Base-by-base conservation (phyloP, 1,140 invertebrate genomes). In the Rhynchophorus ferrugineus region DNA sequence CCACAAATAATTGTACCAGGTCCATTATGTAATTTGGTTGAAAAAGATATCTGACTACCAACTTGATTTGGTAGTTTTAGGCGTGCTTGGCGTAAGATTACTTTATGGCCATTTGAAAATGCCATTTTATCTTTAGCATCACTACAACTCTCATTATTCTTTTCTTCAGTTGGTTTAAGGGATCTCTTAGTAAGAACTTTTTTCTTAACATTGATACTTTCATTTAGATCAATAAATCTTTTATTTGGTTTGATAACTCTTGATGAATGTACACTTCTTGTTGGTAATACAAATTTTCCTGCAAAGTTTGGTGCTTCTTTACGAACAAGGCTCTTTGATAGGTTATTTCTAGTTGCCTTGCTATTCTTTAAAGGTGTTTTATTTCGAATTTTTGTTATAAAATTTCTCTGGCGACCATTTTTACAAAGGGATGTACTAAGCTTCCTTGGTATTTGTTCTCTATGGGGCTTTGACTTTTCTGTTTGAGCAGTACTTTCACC, bases 201-300 rank as follows among this genome's bases (percentile, higher is more conserved):
- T 43, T 68, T 65, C 54, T 65, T 68, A 19, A 66, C 48, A 41
- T 60, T 62, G 18, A 65, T 45, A 17, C 60, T 56, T 49, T 69
- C 64, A 58, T 60, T 64, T 41, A 67, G 49, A 62, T 63, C 79
- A 34, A 91, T 78, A 61, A 92, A 87, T 59, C 84, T 77, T 70
- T 91, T 93, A 62, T 89, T 91, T 17, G 89, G 89, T 69, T 89
- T 92, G 42, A 92, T 92, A 38, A 89, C 84, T 47, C 89, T 74
- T 0, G 87, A 90, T n/a, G 89, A 92, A 63, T 90, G 83, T n/a
- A 79, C 84, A 75, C 89, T 91, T 56, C 86, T 79, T 18, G 83
- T 79, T 11, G 89, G 89, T 42, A 92, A 69, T 24, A 90, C 79
- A 78, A 91, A 92, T 67, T 83, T 84, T 53, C 80, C 75, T 35